A percentile compares a stretch with the other conserved stretches of the same genome.
Evolutionary conservation across 92 coral and sea anemone genomes (phyloP).

Genomic region (Anthopleura xanthogrammica): DNA sequence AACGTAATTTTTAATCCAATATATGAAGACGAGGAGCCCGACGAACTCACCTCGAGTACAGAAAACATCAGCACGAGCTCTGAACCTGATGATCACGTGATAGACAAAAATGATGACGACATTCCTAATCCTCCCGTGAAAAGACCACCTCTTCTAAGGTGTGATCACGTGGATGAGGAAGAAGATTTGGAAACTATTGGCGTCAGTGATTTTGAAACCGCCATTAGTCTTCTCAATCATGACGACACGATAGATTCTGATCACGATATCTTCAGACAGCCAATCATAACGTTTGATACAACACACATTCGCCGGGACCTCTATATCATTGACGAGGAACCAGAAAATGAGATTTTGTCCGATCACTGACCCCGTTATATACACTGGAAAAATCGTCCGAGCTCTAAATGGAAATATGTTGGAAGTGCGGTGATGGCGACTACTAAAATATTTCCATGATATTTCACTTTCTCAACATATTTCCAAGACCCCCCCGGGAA

Average conservation of each 20-base stretch:
- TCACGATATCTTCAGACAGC: background rate
- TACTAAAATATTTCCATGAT: too few relatives aligned
- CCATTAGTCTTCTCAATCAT: background rate
- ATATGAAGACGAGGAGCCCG: constrained; percentile 33
- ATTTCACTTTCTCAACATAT: too few relatives aligned
- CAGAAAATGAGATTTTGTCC: constrained; percentile 34
- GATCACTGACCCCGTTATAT: too few relatives aligned
- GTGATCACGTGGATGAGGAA: constrained; percentile 9
- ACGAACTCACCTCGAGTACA: background rate
- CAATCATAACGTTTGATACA: constrained; percentile 25
- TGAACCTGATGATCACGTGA: constrained; percentile 5
- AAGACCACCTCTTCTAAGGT: constrained; percentile 17
- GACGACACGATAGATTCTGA: constrained; percentile 10
- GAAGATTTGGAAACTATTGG: constrained; percentile 8
- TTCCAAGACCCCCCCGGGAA: too few relatives aligned
- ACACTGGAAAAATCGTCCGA: too few relatives aligned
- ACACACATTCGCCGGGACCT: constrained; percentile 51
- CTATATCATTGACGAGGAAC: constrained; percentile 75
- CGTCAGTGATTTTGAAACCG: background rate
- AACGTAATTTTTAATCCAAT: constrained; percentile 77
- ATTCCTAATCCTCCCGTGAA: constrained; percentile 21
- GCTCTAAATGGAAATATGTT: too few relatives aligned
- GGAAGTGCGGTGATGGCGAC: too few relatives aligned
- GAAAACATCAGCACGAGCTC: background rate
- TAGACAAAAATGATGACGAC: constrained; percentile 1